Conservation (phyloP, 2,888 invertebrate species). For the Nomada hirtipes region DNA sequence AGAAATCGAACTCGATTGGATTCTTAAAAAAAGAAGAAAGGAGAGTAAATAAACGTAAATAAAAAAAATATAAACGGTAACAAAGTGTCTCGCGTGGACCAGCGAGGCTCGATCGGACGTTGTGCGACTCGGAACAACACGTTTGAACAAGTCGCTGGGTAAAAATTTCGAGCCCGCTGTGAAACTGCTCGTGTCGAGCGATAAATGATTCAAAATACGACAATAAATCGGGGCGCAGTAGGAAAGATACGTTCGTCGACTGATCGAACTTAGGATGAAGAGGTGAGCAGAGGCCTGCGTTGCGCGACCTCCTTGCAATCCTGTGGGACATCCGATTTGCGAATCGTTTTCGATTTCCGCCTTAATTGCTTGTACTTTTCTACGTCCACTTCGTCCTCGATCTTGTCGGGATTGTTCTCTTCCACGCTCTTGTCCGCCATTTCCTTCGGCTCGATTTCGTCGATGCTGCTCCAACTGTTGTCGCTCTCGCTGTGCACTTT, state of each 20-base stretch:
- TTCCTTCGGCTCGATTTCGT: constrained; percentile 69
- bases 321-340: constrained; percentile 66
- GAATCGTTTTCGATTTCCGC: constrained; percentile 64
- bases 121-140: background rate
- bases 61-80: too few relatives aligned
- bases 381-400: constrained; percentile 51
- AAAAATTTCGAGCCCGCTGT: background rate
- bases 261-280: constrained; percentile 68
- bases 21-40: background rate
- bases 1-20: background rate
- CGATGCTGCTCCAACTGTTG: constrained; percentile 78
- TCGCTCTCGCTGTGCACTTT: constrained; percentile 75
- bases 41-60: too few relatives aligned
- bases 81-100: background rate
- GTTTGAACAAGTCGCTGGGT: background rate
- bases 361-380: constrained; percentile 48
- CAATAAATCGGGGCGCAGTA: constrained; percentile 2
- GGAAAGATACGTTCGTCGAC: background rate
- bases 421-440: constrained; percentile 46
- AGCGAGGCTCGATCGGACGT: background rate
- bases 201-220: background rate
- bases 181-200: background rate
- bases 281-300: constrained; percentile 76
- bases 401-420: constrained; percentile 49
- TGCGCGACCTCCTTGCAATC: constrained; percentile 75